Evolutionary conservation across 2,888 invertebrate species (phyloP).

Genomic region (Yponomeuta cagnagella): DNA sequence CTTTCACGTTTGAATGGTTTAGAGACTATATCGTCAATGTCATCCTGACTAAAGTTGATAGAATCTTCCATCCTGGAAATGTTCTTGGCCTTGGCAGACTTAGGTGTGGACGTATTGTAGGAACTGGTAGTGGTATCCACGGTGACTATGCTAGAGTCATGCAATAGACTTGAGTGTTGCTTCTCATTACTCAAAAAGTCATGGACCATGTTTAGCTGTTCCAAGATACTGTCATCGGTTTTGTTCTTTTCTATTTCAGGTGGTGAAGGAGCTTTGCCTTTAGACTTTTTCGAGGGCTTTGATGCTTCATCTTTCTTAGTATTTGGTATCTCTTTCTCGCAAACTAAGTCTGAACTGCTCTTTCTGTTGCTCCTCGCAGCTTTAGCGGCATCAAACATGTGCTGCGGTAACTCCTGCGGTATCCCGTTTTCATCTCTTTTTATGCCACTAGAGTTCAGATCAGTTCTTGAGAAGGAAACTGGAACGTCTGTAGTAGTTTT

Average conservation of each 20-base stretch:
- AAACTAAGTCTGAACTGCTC: slow-evolving; percentile 55
- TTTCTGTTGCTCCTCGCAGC: slow-evolving; percentile 81
- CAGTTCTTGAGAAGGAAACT: slow-evolving; percentile 51
- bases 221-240: slow-evolving; percentile 66
- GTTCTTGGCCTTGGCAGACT: slow-evolving; percentile 56
- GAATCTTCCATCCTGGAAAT: slow-evolving; percentile 55
- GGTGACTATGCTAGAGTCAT: slow-evolving; percentile 40
- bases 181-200: slow-evolving; percentile 64
- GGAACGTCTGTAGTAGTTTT: slow-evolving; percentile 31
- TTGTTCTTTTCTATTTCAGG: slow-evolving; percentile 64
- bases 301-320: slow-evolving; percentile 17
- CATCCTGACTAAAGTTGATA: slow-evolving; percentile 66
- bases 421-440: slow-evolving; percentile 77
- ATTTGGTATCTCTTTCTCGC: slow-evolving; percentile 43
- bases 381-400: slow-evolving; percentile 83
- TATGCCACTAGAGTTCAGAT: slow-evolving; percentile 75
- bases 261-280: slow-evolving; percentile 84
- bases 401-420: slow-evolving; percentile 82
- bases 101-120: slow-evolving; percentile 69
- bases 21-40: slow-evolving; percentile 71
- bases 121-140: slow-evolving; percentile 36
- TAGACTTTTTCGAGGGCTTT: slow-evolving; percentile 64
- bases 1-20: slow-evolving; percentile 67
- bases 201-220: slow-evolving; percentile 55
- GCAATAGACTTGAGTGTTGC: slow-evolving; percentile 55